A percentile compares a stretch with the other conserved stretches of the same genome.
Conservation (phyloP, 1,140 invertebrate species). For the Solenopsis invicta region DNA sequence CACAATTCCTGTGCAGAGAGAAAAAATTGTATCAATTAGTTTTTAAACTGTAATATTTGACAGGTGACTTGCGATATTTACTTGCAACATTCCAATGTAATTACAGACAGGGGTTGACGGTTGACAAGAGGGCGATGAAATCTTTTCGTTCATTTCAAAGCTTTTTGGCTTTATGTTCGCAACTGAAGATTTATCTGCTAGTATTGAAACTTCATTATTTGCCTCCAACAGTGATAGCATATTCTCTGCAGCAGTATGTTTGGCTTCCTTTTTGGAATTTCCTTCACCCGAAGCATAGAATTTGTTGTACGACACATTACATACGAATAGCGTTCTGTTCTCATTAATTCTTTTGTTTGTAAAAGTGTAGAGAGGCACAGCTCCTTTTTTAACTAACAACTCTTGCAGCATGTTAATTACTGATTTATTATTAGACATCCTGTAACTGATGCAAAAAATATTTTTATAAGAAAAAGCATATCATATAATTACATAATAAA, state of each 20-base stretch:
- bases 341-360: too few relatives aligned
- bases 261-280: conserved; percentile 39
- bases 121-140: too few relatives aligned
- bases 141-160: not conserved
- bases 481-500: not conserved
- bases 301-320: not conserved
- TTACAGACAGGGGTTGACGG: not conserved
- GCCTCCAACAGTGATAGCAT: not conserved
- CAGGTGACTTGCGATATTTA: conserved; percentile 1
- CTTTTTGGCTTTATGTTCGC: not conserved
- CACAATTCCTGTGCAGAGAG: conserved; percentile 29
- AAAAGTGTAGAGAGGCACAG: conserved; percentile 20
- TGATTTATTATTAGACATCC: conserved; percentile 27
- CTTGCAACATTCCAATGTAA: conserved; percentile 32
- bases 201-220: not conserved
- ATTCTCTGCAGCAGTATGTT: conserved; percentile 37
- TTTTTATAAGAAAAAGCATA: not conserved
- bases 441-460: not conserved
- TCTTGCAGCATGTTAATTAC: conserved; percentile 45
- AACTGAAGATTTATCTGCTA: not conserved
- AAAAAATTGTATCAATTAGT: not conserved
- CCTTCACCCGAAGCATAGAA: conserved; percentile 8
- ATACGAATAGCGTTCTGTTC: not conserved
- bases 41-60: not conserved
- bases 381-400: not conserved